A percentile compares a stretch with the other conserved stretches of the same genome.
phyloP scores from a whole-genome alignment of 2,888 invertebrate genomes.

The Tortricodes alternella region DNA sequence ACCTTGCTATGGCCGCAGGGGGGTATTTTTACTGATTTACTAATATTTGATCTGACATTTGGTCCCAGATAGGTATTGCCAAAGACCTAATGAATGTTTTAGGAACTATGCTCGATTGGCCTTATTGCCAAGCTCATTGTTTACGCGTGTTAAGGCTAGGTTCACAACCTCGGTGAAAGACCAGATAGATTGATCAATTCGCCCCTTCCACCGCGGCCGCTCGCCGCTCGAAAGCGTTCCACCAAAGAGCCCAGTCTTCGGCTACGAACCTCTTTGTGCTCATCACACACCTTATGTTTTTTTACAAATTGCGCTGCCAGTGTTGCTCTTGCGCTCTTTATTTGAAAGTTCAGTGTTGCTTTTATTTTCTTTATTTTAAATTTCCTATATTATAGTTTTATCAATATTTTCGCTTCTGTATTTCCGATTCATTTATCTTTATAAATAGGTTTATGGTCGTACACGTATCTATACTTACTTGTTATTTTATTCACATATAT shows the following conservation, averaged over 20 bases:
- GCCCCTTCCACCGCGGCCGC: conserved; percentile 49
- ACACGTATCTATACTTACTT: conserved; percentile 19
- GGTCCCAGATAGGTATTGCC: too few relatives aligned
- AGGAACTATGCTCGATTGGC: background rate
- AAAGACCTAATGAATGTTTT: too few relatives aligned
- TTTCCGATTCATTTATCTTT: conserved; percentile 26
- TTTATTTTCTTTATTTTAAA: conserved; percentile 26
- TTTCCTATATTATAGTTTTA: conserved; percentile 7
- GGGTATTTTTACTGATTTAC: too few relatives aligned
- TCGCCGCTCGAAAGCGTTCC: conserved; percentile 40
- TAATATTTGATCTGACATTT: too few relatives aligned
- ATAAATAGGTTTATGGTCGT: conserved; percentile 21
- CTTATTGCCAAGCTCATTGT: background rate
- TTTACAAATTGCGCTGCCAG: conserved; percentile 18
- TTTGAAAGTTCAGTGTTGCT: conserved; percentile 50
- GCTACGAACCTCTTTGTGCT: conserved; percentile 40
- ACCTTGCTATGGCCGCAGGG: too few relatives aligned
- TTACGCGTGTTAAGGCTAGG: conserved; percentile 16
- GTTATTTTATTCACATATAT: conserved; percentile 29
- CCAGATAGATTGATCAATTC: conserved; percentile 48
- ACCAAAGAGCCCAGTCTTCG: conserved; percentile 48
- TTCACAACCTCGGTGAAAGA: conserved; percentile 39
- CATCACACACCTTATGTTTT: conserved; percentile 56
- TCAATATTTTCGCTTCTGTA: conserved; percentile 25
- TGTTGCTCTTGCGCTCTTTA: conserved; percentile 19